Evolutionary conservation across 2,113 vertebrate species (phyloP), one percentile per base, ranked within the genome.

Genomic region (Heterotis niloticus): DNA sequence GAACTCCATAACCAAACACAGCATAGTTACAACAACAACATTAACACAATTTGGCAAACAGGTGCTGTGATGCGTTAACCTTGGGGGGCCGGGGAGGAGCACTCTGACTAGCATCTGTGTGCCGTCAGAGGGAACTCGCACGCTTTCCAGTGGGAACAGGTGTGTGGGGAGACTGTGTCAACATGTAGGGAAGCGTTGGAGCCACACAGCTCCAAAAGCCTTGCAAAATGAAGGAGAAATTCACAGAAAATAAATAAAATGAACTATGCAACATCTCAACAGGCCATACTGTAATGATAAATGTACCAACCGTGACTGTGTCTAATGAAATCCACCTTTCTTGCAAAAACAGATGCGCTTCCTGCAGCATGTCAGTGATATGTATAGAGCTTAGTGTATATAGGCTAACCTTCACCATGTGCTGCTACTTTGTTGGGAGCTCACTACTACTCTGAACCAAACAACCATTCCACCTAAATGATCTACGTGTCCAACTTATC

Each of bases 11-110:
- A 68, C 76, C 51, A 59, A 51, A 66, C 68, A 70, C 59, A 26
- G 16, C 57, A 28, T 20, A 71, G 68, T 71, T 57, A 69, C 60
- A 78, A 64, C 65, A 80, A 82, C 82, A 76, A 77, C 56, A 73
- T 80, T 83, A 34, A 78, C 68, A 44, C 74, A 78, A 76, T 78
- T 44, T 34, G 54, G 80, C 79, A 68, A 68, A 75, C 78, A 51
- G 69, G 60, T 81, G 65, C n/a, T 51, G 13, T 69, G 13, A 77
- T 54, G 81, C 78, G 81, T 81, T 78, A 77, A 73, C 78, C 69
- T 60, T 67, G n/a, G 14, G n/a, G 64, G 52, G 23, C 64, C 72
- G 24, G 16, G 28, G 73, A 64, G 23, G 52, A 29, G 10, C 24
- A 75, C 71, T 34, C 73, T 78, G 75, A 7, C 24, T n/a, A 16